Base-by-base conservation (phyloP, 2,113 vertebrate species). In the human region DNA sequence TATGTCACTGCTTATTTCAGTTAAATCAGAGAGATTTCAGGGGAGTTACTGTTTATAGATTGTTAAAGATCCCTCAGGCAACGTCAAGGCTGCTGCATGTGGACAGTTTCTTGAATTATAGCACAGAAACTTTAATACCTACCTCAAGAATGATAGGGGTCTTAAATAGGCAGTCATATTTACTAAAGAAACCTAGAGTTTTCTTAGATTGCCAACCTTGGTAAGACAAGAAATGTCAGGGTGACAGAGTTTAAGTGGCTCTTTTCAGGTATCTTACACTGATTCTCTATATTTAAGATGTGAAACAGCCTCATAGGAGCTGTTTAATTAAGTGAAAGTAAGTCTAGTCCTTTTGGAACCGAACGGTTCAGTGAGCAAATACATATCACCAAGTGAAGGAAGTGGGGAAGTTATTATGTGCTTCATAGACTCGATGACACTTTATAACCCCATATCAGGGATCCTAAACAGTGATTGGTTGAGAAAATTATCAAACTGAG, bases 221-320 rank as follows among this genome's bases (percentile, higher is more conserved):
- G 97, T 84, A 97, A 95, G 97, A 92, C 79, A 83, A 97, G 81
- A 98, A 98, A 98, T 97, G 98, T 95, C 96, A 98, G 98, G 98
- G 98, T 98, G 98, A 98, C 96, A 95, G 96, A 95, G 96, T 88
- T 97, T 98, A 97, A 98, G 97, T 97, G 96, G 97, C 93, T 94
- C 97, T 97, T 97, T 98, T 94, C 79, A 96, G 86, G 92, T 97
- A 89, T 66, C 93, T 96, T 88, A 85, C 66, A 70, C 83, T 95
- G 96, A 98, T 97, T 98, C 96, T 98, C 98, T 98, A 98, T 98
- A 98, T 98, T 98, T 98, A 98, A 97, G 96, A 97, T 38, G 72
- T 85, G 97, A 90, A 97, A 95, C 91, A 94, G 94, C 72, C 96
- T 96, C 80, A 81, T 59, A 96, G 64, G 90, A 97, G 66, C 93